These are phyloP conservation scores for Cecidostiba fungosa DNA, from an alignment of 2,888 invertebrate genomes.

Conservation along the genomic window DNA sequence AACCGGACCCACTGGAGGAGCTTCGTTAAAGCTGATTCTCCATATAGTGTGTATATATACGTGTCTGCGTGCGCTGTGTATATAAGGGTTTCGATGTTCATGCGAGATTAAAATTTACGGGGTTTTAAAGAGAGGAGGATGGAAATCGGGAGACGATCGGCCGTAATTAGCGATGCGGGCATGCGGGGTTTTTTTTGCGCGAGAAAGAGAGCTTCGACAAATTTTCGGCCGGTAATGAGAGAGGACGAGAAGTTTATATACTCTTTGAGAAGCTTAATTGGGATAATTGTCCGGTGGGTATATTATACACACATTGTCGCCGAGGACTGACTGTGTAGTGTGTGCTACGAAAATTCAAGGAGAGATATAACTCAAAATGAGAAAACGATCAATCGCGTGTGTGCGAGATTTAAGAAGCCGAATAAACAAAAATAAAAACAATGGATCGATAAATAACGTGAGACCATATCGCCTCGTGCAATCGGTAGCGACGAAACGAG, in stretches of 20 bases:
- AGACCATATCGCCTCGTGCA: neutral
- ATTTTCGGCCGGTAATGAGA: constrained; percentile 8
- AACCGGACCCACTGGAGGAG: constrained; percentile 54
- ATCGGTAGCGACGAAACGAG: neutral
- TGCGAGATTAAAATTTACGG: constrained; percentile 49
- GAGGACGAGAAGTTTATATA: neutral
- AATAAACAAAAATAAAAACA: neutral
- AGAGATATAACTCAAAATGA: neutral
- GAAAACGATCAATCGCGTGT: neutral
- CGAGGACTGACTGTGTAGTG: neutral
- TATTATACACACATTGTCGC: constrained; percentile 18
- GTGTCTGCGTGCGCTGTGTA: too few relatives aligned
- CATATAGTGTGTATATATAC: neutral
- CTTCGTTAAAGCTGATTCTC: constrained; percentile 47
- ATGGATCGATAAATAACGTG: constrained; percentile 13
- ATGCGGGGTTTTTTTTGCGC: neutral
- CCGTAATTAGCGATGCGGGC: constrained; percentile 14
- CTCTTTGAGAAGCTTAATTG: neutral
- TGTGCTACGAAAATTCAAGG: too few relatives aligned
- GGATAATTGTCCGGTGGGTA: neutral
- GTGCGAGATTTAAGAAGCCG: neutral
- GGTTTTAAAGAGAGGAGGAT: neutral
- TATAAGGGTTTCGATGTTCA: constrained; percentile 26
- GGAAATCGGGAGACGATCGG: neutral
- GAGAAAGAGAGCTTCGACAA: neutral